Conservation (phyloP, 2,888 invertebrate species). For the Drosophila niveifrons region DNA sequence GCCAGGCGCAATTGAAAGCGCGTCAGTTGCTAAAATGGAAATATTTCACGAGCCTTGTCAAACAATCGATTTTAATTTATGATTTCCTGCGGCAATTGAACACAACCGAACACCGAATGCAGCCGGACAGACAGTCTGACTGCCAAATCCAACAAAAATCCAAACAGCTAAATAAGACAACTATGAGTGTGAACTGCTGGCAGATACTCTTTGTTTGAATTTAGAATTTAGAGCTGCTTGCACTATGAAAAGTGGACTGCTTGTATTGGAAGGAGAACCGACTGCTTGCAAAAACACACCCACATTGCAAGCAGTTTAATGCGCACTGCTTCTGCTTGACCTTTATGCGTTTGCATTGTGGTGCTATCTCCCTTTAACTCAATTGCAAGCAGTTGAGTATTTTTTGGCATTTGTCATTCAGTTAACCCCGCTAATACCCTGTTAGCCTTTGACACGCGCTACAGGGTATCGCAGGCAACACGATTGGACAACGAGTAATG, state of each 20-base stretch:
- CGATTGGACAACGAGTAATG: slow-evolving; percentile 68
- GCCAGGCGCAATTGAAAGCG: slow-evolving; percentile 42
- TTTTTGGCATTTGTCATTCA: neutral
- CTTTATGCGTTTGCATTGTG: neutral
- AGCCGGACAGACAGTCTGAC: slow-evolving; percentile 14
- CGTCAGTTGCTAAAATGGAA: slow-evolving; percentile 55
- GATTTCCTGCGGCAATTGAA: slow-evolving; percentile 79
- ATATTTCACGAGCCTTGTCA: slow-evolving; percentile 77
- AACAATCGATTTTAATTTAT: slow-evolving; percentile 82
- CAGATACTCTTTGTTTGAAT: neutral
- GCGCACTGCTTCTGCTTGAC: neutral
- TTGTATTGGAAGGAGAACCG: neutral
- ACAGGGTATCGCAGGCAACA: slow-evolving; percentile 18
- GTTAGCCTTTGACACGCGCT: neutral
- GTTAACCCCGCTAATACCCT: neutral
- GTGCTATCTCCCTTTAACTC: neutral
- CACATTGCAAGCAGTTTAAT: neutral
- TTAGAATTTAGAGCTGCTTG: neutral
- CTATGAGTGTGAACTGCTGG: neutral
- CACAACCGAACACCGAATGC: slow-evolving; percentile 29
- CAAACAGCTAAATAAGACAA: neutral
- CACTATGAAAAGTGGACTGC: no score
- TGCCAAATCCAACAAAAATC: slow-evolving; percentile 20
- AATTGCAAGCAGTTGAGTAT: neutral
- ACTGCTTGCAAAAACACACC: neutral